A percentile compares a stretch with the other conserved stretches of the same genome.
phyloP scores from a whole-genome alignment of 1,140 invertebrate species.

The Elymnias hypermnestra region DNA sequence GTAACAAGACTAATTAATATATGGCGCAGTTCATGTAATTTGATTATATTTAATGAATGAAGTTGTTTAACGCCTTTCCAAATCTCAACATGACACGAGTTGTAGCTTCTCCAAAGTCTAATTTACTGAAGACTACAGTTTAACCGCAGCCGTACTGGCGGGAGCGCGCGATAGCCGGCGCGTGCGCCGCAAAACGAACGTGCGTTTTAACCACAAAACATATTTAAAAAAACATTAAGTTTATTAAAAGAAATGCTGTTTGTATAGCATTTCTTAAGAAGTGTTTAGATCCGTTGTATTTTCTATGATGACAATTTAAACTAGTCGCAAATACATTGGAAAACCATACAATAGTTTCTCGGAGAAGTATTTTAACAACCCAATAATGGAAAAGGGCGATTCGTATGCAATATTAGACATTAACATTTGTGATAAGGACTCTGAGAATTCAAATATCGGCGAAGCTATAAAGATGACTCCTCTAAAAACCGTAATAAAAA shows the following conservation, averaged over 20 bases:
- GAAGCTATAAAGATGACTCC: slow-evolving; percentile 34
- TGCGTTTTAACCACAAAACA: too few species aligned
- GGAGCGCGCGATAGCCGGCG: slow-evolving; percentile 26
- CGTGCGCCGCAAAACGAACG: slow-evolving; percentile 8
- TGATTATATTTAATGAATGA: slow-evolving; percentile 42
- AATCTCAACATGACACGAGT: slow-evolving; percentile 26
- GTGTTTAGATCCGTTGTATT: too few species aligned
- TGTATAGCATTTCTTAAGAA: too few species aligned
- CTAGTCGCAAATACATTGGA: background rate
- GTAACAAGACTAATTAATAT: too few species aligned
- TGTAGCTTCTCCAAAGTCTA: slow-evolving; percentile 20
- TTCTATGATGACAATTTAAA: background rate
- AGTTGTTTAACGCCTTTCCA: slow-evolving; percentile 32
- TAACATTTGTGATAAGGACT: slow-evolving; percentile 52
- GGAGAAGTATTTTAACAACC: slow-evolving; percentile 1
- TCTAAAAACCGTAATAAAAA: slow-evolving; percentile 52
- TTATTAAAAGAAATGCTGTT: too few species aligned
- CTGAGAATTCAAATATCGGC: slow-evolving; percentile 28
- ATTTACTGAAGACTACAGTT: slow-evolving; percentile 33
- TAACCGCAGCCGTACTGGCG: slow-evolving; percentile 30
- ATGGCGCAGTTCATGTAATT: slow-evolving; percentile 26
- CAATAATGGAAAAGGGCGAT: slow-evolving; percentile 51
- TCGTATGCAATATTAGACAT: slow-evolving; percentile 59
- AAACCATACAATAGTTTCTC: background rate
- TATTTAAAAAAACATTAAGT: too few species aligned